Percentiles rank a stretch among this genome's conserved stretches.
These are phyloP conservation scores for Arctopsyche grandis DNA, from an alignment of 1,140 invertebrate genomes.

Conservation along the genomic window DNA sequence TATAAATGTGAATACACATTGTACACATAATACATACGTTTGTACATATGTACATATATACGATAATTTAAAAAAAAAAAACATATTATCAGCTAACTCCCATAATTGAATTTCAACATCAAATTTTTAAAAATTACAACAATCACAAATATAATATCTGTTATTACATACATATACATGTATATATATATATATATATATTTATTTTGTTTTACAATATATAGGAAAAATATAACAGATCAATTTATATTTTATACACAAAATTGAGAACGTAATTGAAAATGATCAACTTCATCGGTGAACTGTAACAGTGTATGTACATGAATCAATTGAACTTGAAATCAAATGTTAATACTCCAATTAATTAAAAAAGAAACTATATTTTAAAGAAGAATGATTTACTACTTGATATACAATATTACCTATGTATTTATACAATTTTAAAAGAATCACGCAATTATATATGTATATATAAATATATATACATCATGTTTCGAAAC, in stretches of 20 bases:
- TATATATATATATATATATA: constrained; percentile 7
- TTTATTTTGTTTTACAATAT: constrained; percentile 35
- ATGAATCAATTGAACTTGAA: constrained; percentile 42
- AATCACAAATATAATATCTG: constrained; percentile 46
- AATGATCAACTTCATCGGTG: constrained; percentile 30
- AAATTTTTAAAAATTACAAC: constrained; percentile 45
- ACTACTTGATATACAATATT: constrained; percentile 21
- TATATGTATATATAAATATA: not conserved
- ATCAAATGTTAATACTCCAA: not conserved
- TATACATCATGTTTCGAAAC: not conserved
- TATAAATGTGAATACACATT: not conserved
- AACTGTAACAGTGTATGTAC: constrained; percentile 54
- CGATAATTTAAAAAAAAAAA: constrained; percentile 25
- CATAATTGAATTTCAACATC: constrained; percentile 38
- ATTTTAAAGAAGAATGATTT: not conserved
- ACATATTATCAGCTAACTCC: constrained; percentile 29
- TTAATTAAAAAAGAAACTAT: not conserved
- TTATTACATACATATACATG: constrained; percentile 10
- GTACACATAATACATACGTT: too few species aligned
- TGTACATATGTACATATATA: not conserved
- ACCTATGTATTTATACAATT: constrained; percentile 29
- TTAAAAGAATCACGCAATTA: constrained; percentile 1
- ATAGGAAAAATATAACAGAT: constrained; percentile 43
- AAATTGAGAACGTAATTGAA: constrained; percentile 3
- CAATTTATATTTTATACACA: constrained; percentile 13